Evolutionary conservation across 2,113 vertebrate genomes (phyloP).

Genomic region (Pedionomus torquatus): DNA sequence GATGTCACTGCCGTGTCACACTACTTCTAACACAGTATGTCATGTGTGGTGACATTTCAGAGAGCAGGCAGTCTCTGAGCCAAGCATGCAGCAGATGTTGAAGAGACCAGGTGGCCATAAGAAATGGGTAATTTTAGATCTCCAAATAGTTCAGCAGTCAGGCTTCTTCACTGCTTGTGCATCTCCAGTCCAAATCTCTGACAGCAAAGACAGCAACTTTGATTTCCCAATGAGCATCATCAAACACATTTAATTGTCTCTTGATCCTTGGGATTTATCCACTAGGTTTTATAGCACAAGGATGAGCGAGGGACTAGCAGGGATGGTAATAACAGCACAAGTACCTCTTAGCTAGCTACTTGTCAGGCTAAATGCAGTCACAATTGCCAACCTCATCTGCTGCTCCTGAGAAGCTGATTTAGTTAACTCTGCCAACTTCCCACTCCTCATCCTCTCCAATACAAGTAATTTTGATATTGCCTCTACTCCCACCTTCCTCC

Average conservation of each 20-base stretch:
- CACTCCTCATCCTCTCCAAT: not conserved
- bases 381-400: not conserved
- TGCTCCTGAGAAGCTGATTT: not conserved
- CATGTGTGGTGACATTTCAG: constrained; percentile 7
- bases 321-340: not conserved
- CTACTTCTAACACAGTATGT: constrained; percentile 4
- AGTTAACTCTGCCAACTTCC: not conserved
- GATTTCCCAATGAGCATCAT: not conserved
- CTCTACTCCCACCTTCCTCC: not conserved
- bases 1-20: constrained; percentile 12
- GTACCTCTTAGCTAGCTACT: not conserved
- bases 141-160: constrained; percentile 56
- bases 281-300: not conserved
- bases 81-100: constrained; percentile 50
- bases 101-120: constrained; percentile 64
- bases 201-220: not conserved
- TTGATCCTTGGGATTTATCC: not conserved
- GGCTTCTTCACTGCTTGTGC: not conserved
- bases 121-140: constrained; percentile 61
- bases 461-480: not conserved
- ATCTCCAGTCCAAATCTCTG: not conserved
- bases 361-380: not conserved
- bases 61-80: not conserved
- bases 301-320: not conserved
- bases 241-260: not conserved